Conservation (phyloP, 2,797 vertebrate genomes). For the Schizothorax lantsangensis region DNA sequence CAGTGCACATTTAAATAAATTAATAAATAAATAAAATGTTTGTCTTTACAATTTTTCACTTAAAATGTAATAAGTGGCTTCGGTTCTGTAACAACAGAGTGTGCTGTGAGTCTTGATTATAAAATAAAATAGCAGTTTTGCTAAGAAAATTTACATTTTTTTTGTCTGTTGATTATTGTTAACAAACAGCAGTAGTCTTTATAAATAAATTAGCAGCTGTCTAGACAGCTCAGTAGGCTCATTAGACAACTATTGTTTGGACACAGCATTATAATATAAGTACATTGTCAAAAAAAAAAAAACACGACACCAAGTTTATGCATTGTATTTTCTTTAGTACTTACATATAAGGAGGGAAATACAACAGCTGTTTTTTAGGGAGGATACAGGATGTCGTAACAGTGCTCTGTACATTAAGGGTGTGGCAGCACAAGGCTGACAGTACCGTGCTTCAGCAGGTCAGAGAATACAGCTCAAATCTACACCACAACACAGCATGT, state of each 20-base stretch:
- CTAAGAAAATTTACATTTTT: not conserved
- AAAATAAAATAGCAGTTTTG: not conserved
- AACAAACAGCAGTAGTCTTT: not conserved
- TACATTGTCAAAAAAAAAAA: constrained; percentile 62
- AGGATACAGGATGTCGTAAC: constrained; percentile 81
- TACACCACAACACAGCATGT: constrained; percentile 71
- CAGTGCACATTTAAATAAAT: not conserved
- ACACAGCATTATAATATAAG: constrained; percentile 13
- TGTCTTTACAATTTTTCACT: not conserved
- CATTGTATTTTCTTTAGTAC: constrained; percentile 84
- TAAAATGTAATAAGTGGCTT: not conserved
- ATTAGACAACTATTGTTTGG: not conserved
- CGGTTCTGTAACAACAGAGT: not conserved
- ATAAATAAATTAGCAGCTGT: constrained; percentile 7
- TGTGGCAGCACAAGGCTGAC: constrained; percentile 68
- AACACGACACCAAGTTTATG: constrained; percentile 63
- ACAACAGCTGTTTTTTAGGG: constrained; percentile 76
- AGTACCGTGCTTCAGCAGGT: constrained; percentile 67
- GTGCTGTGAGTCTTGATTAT: not conserved
- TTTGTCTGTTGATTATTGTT: not conserved
- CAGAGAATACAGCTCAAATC: constrained; percentile 67
- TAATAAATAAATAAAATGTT: no score
- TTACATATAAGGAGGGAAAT: constrained; percentile 83
- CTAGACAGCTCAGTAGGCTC: constrained; percentile 4
- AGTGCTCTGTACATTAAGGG: constrained; percentile 83